Evolutionary conservation across 2,797 vertebrate species (phyloP), one percentile per base, ranked within the genome.

Genomic region (Microctenopoma stevenorrisi): DNA sequence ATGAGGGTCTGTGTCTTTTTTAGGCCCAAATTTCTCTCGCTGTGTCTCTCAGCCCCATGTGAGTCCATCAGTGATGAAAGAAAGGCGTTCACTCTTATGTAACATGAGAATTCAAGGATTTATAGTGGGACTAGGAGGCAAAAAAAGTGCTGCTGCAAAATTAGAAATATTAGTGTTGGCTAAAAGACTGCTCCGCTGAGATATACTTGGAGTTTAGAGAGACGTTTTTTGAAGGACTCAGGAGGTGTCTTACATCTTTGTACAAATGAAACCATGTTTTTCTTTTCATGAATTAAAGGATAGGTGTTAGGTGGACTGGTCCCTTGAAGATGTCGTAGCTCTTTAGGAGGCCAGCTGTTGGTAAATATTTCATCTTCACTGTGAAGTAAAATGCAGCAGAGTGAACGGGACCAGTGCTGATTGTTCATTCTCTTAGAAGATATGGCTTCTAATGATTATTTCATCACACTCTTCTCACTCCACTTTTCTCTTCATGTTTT

Each of bases 351-450:
- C 68, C 82, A 72, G 16, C 81, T 61, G 3, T 26, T 50, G 64
- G 83, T 94, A 85, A 92, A 94, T 94, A 89, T 94, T 94, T 93
- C 49, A 94, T 91, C 74, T 72, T 60, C 64, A 56, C 13, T 78
- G 86, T 69, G 85, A 69, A 80, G 63, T 74, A 64, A 82, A 82
- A 84, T 28, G 72, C 74, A 74, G 85, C 78, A 60, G 76, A 83
- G 82, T 88, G 84, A 90, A 86, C 68, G 75, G 85, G 84, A 87
- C 73, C 86, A 77, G 62, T n/a, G 74, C 86, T 89, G 88, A 91
- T 94, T 90, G 85, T 72, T 88, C 88, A 90, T 92, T 93, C 91
- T 91, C 79, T 91, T 79, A 89, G 91, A 94, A 92, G 86, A 91
- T 78, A 91, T 89, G 88, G 67, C 68, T 88, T 57, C 63, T 73